Evolutionary conservation across 92 coral and sea anemone genomes (phyloP).

Genomic region (Porites cylindrica): DNA sequence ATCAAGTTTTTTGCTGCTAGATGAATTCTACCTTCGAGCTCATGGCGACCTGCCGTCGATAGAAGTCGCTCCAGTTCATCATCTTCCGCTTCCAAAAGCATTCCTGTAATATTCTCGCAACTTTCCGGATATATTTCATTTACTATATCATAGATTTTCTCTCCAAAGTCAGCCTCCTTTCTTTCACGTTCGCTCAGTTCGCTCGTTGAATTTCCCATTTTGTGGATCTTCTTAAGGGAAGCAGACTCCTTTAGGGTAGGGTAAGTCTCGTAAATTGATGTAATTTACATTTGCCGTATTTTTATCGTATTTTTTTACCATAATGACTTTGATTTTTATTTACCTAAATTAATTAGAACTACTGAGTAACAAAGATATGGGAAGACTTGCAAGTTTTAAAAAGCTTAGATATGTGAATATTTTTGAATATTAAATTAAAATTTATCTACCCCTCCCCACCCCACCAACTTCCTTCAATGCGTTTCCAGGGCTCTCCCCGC

Average conservation of each 20-base stretch:
- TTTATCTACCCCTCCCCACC: no score
- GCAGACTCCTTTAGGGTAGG: constrained; percentile 17
- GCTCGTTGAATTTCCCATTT: constrained; percentile 47
- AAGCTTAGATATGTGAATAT: no score
- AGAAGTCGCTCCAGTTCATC: constrained; percentile 58
- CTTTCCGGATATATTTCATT: constrained; percentile 58
- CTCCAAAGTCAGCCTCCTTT: constrained; percentile 52
- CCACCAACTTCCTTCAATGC: no score
- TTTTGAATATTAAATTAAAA: no score
- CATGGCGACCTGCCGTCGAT: constrained; percentile 26
- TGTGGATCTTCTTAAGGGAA: background rate
- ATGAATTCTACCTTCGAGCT: constrained; percentile 58
- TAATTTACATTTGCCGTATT: background rate
- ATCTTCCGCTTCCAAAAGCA: constrained; percentile 74
- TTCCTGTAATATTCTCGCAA: constrained; percentile 79
- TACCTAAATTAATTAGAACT: background rate
- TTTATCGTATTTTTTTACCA: background rate
- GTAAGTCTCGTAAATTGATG: background rate
- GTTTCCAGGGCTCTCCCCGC: no score
- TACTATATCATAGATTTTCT: constrained; percentile 66
- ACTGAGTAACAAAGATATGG: no score
- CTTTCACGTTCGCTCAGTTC: constrained; percentile 43
- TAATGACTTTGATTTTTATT: background rate
- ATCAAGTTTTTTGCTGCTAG: constrained; percentile 45
- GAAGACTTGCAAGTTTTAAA: no score